Percentiles rank a stretch among this genome's conserved stretches.
phyloP scores from a whole-genome alignment of 2,888 invertebrate species.

The Rhamnusium bicolor region DNA sequence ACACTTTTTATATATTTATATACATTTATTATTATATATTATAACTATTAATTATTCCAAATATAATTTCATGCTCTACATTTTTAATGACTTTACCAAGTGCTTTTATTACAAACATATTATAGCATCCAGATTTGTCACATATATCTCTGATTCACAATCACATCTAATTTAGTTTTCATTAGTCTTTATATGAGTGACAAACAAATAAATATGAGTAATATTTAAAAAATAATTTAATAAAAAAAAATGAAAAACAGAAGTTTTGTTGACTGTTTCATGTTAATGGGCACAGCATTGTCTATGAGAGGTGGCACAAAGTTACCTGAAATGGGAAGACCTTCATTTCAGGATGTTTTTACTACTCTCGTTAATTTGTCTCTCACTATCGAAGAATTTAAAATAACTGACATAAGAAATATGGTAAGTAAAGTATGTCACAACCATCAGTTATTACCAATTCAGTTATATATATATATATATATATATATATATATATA shows the following conservation, averaged over 20 bases:
- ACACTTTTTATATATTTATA: no score
- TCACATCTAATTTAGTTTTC: neutral
- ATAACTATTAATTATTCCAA: no score
- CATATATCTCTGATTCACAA: no score
- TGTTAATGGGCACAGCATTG: slow-evolving; percentile 58
- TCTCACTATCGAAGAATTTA: slow-evolving; percentile 53
- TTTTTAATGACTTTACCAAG: neutral
- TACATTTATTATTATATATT: no score
- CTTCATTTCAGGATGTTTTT: slow-evolving; percentile 48
- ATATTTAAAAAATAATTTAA: neutral
- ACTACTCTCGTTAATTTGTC: slow-evolving; percentile 58
- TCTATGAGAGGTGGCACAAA: slow-evolving; percentile 51
- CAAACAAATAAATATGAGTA: neutral
- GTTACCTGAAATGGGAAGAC: slow-evolving; percentile 52
- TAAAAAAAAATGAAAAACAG: slow-evolving; percentile 48
- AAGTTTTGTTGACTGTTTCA: slow-evolving; percentile 58
- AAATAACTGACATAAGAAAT: slow-evolving; percentile 44
- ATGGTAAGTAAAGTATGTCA: slow-evolving; percentile 59
- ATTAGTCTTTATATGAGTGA: neutral
- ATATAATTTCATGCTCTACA: neutral
- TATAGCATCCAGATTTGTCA: no score
- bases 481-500: no score
- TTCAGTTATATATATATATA: no score
- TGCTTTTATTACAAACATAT: neutral
- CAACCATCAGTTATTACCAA: no score